These are phyloP conservation scores for Ophthalmolycus amberensis DNA, from an alignment of 2,113 vertebrate species.

Conservation along the genomic window DNA sequence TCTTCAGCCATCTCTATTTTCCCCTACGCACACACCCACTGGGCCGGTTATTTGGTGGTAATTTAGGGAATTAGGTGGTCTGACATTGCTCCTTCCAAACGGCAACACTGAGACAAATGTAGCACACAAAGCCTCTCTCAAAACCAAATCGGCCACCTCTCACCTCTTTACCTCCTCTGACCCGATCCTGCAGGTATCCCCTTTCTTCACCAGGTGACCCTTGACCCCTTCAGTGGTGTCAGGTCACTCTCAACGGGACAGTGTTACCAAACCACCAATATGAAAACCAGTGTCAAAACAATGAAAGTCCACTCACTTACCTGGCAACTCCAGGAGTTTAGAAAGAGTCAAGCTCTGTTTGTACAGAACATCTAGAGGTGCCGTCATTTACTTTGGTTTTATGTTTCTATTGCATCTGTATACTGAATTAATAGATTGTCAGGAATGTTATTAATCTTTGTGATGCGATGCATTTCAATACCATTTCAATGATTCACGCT, in stretches of 20 bases:
- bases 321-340: background rate
- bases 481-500: constrained; percentile 34
- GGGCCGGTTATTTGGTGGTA: background rate
- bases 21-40: background rate
- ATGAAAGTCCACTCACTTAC: constrained; percentile 17
- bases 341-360: background rate
- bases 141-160: constrained; percentile 12
- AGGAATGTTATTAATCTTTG: background rate
- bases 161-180: constrained; percentile 15
- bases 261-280: constrained; percentile 11
- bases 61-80: constrained; percentile 46
- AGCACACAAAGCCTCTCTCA: constrained; percentile 1
- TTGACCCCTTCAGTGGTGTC: constrained; percentile 24
- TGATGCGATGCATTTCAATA: background rate
- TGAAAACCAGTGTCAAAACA: constrained; percentile 25
- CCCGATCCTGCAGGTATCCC: constrained; percentile 27
- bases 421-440: background rate
- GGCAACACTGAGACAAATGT: constrained; percentile 31
- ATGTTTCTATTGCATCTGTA: constrained; percentile 2
- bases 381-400: background rate
- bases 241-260: constrained; percentile 26
- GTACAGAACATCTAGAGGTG: background rate
- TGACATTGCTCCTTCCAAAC: constrained; percentile 33
- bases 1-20: background rate
- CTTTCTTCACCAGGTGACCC: constrained; percentile 33